Base-by-base conservation (phyloP, 2,888 invertebrate species). In the Venustoraphidia nigricollis region DNA sequence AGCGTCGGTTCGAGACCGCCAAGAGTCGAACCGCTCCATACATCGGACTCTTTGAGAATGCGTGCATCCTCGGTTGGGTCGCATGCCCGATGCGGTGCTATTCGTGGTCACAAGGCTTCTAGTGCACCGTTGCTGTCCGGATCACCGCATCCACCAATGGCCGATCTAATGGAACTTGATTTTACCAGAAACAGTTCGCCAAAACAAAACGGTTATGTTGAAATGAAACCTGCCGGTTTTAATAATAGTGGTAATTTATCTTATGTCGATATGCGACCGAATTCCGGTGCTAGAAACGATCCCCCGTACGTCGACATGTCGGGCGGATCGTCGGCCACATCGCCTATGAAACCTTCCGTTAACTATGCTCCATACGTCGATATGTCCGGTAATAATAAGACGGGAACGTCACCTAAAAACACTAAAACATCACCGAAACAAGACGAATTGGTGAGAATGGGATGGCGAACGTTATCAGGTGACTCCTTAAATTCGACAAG, bases 161-260 rank as follows among this genome's bases (percentile, higher is more conserved):
- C 82, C 54, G 86, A 90, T 67, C 73, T 88, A 56, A 88, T 90
- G 86, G 86, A 87, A 68, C 75, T 90, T 54, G 83, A 84, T 61
- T 84, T 83, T 58, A 75, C 77, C 1, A 14, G 36, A 48, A 39
- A 27, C 11, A 27, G 41, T 13, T 35, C 37, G 1, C 34, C 35
- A 6, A 35, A 27, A 41, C 34, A 17, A 27, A 51, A 48, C 45
- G 66, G 66, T 41, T 69, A 69, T 58, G 62, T 69, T 36, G 66
- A 69, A 58, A 70, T 68, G 69, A 65, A 62, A 56, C 67, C 67
- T 37, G 63, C 63, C 14, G 52, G 56, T 13, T 51, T 50, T 47
- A 50, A 54, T 37, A 49, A 53, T 51, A 57, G 51, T 38, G 53
- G 51, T 48, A 57, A 56, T 52, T 45, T 55, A 42, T 56, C 53